Percentiles rank a stretch among this genome's conserved stretches.
Evolutionary conservation across 2,113 vertebrate genomes (phyloP).

Genomic region (Podarcis cretensis): DNA sequence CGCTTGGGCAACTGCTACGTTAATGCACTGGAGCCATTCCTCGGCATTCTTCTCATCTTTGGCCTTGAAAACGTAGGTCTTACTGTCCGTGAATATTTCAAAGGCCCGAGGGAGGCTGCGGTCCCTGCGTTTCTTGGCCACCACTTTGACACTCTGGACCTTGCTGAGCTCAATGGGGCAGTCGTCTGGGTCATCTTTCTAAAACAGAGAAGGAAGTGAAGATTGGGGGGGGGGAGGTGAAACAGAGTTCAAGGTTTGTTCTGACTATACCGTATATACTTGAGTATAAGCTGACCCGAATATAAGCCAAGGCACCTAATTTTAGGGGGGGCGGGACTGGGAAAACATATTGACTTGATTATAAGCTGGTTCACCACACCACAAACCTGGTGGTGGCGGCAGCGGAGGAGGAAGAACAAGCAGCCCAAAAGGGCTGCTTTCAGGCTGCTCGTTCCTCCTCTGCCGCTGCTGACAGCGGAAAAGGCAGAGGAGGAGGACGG

Average conservation of each 20-base stretch:
- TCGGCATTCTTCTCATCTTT: slow-evolving; percentile 88
- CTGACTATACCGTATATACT: too few relatives aligned
- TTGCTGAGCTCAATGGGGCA: slow-evolving; percentile 94
- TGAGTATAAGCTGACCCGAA: too few relatives aligned
- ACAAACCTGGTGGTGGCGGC: too few relatives aligned
- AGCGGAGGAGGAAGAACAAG: too few relatives aligned
- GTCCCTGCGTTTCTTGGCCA: slow-evolving; percentile 88
- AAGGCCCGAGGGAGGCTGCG: slow-evolving; percentile 91
- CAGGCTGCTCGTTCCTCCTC: too few relatives aligned
- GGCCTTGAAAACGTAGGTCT: slow-evolving; percentile 92
- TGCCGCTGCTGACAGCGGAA: too few relatives aligned
- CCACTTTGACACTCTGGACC: slow-evolving; percentile 93
- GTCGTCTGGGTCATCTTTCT: slow-evolving; percentile 93
- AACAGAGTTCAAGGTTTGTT: background rate
- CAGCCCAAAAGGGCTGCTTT: too few relatives aligned
- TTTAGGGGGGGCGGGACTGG: too few relatives aligned
- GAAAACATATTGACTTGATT: too few relatives aligned
- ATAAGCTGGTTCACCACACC: too few relatives aligned
- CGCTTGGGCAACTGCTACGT: slow-evolving; percentile 91
- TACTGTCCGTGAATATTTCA: slow-evolving; percentile 94
- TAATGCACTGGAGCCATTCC: slow-evolving; percentile 96
- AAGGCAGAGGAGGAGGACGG: too few relatives aligned
- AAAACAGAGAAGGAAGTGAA: slow-evolving; percentile 50
- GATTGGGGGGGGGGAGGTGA: background rate
- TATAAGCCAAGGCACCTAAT: too few relatives aligned